These are phyloP conservation scores for Lepus oiostolus DNA, from an alignment of 2,797 vertebrate genomes.

Conservation along the genomic window DNA sequence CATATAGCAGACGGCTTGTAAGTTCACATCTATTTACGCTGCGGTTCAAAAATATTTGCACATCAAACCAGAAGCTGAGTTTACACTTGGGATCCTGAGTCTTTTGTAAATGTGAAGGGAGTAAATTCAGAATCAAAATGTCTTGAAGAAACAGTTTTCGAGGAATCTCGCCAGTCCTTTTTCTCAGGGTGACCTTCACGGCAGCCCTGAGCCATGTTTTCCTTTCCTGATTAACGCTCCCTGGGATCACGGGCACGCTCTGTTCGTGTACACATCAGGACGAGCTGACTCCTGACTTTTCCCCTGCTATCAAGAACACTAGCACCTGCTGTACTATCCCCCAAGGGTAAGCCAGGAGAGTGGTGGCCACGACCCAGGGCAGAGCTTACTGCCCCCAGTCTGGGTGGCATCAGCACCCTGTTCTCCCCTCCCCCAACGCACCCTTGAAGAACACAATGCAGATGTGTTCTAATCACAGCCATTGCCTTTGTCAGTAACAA, in stretches of 20 bases:
- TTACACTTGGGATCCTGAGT: constrained; percentile 86
- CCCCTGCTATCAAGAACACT: constrained; percentile 68
- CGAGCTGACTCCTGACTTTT: constrained; percentile 74
- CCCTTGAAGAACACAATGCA: background rate
- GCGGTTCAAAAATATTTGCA: constrained; percentile 88
- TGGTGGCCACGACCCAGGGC: background rate
- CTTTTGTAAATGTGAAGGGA: constrained; percentile 86
- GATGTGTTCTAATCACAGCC: background rate
- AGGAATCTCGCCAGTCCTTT: constrained; percentile 84
- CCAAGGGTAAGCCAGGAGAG: constrained; percentile 74
- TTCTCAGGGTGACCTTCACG: constrained; percentile 89
- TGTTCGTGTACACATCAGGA: constrained; percentile 74
- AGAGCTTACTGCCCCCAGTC: background rate
- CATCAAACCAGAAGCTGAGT: constrained; percentile 87
- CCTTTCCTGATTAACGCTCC: constrained; percentile 81
- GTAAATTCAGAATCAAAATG: constrained; percentile 87
- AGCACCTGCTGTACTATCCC: constrained; percentile 71
- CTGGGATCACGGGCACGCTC: constrained; percentile 81
- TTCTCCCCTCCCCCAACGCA: background rate
- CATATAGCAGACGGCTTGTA: constrained; percentile 27
- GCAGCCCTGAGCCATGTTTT: constrained; percentile 85
- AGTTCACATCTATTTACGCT: constrained; percentile 65
- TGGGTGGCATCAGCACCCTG: too few relatives aligned
- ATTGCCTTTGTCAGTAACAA: background rate
- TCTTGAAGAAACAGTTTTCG: constrained; percentile 86